Evolutionary conservation across 2,797 vertebrate species (phyloP), one percentile per base, ranked within the genome.

Genomic region (Oreochromis mossambicus): DNA sequence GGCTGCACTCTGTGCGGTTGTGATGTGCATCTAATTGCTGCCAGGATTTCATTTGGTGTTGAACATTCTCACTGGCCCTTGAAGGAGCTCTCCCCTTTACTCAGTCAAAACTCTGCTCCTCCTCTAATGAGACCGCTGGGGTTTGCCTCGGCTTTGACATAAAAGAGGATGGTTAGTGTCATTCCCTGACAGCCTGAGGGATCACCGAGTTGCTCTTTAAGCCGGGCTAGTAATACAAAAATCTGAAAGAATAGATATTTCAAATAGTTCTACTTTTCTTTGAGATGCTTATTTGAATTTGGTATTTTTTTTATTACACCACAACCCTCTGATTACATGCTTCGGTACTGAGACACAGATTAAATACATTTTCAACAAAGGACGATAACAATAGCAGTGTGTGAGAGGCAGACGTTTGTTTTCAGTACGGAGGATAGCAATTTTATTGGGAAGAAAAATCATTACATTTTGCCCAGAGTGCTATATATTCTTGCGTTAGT

Each of bases 121-220:
- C 87, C 87, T 91, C 87, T 95, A 96, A 95, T 94, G 93, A 95
- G 94, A 89, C 94, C 94, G 87, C 90, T 77, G 94, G 93, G 94
- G 89, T 91, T 95, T 79, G 87, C 32, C 84, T 85, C 36, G 81
- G 89, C 84, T 89, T 85, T 86, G 88, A 94, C 88, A 92, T 89
- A 56, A 92, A 90, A 88, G 80, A 82, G 76, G 86, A 80, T 83
- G 82, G 88, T 83, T 80, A 76, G 80, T 84, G 91, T 85, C 87
- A 80, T 41, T 83, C 70, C 13, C 83, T 73, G 92, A 88, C 87
- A 88, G 85, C 26, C 84, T 70, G 50, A 26, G 63, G 78, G 83
- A 86, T 87, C 58, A 83, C 63, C 58, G 73, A 87, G 76, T 63
- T 48, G 51, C 7, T 82, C 68, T 80, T 38, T 77, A 83, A 91